phyloP scores from a whole-genome alignment of 2,888 invertebrate genomes.

The Dendrolimus houi region DNA sequence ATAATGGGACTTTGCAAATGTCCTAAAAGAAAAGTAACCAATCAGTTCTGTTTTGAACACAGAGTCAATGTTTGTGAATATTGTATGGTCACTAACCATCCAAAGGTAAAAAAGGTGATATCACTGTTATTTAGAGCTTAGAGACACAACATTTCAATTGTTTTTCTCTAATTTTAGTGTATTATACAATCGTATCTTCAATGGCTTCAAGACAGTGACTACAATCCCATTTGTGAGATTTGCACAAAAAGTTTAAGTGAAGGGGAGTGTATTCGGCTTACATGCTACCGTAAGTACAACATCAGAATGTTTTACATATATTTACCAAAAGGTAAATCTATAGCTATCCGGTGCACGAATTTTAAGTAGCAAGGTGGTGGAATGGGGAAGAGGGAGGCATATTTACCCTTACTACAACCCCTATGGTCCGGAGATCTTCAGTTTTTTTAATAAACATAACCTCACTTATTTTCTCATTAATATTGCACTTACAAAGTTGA shows the following conservation, averaged over 20 bases:
- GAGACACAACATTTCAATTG: too few species aligned
- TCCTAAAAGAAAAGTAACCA: constrained; percentile 97
- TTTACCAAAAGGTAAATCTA: too few species aligned
- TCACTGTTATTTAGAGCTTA: background rate
- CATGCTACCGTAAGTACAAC: constrained; percentile 91
- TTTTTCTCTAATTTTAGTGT: constrained; percentile 81
- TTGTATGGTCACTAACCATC: constrained; percentile 97
- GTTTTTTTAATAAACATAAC: too few species aligned
- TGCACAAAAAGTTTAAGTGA: constrained; percentile 88
- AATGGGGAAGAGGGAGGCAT: too few species aligned
- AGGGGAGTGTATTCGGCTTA: constrained; percentile 90
- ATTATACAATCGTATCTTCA: constrained; percentile 98
- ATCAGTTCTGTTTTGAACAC: constrained; percentile 99
- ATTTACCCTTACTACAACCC: too few species aligned
- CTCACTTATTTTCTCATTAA: too few species aligned
- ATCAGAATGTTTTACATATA: too few species aligned
- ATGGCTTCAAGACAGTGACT: constrained; percentile 99
- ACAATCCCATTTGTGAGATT: constrained; percentile 93
- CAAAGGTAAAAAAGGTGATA: constrained; percentile 81
- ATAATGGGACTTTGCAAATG: constrained; percentile 99
- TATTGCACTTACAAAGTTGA: too few species aligned
- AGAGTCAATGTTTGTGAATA: constrained; percentile 99
- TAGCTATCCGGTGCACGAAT: too few species aligned
- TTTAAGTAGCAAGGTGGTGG: too few species aligned
- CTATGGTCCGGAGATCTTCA: too few species aligned